A percentile compares a stretch with the other conserved stretches of the same genome.
Conservation (phyloP, 2,113 vertebrate genomes). For the Sula dactylatra region DNA sequence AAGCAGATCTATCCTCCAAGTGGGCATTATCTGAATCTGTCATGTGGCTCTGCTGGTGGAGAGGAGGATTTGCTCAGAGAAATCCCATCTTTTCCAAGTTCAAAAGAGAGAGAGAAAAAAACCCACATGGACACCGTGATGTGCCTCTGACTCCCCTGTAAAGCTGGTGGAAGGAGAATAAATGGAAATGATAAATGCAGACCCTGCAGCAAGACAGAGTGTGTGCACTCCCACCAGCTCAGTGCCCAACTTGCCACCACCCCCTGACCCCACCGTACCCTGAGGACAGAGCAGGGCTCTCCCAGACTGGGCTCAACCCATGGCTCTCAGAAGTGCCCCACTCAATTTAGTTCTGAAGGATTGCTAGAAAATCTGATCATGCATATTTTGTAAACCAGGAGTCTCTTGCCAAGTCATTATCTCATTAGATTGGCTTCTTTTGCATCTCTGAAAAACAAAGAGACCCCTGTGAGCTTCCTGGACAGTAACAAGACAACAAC, state of each 20-base stretch:
- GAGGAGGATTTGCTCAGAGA: not conserved
- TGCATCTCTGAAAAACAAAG: not conserved
- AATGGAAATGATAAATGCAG: not conserved
- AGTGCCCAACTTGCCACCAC: not conserved
- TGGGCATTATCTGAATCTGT: not conserved
- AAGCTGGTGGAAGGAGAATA: not conserved
- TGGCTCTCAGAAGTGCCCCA: not conserved
- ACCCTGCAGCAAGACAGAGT: not conserved
- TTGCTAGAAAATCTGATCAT: not conserved
- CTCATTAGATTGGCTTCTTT: not conserved
- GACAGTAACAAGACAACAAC: not conserved
- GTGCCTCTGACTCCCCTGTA: not conserved
- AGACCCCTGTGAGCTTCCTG: not conserved
- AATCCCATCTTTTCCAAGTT: not conserved
- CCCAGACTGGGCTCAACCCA: not conserved
- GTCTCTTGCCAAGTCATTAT: not conserved
- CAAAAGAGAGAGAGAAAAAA: not conserved
- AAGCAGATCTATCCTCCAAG: not conserved
- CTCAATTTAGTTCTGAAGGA: not conserved
- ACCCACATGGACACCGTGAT: accelerated
- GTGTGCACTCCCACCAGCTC: not conserved
- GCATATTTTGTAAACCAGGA: not conserved
- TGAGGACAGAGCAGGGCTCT: accelerated
- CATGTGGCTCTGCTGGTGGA: not conserved
- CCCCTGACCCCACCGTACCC: not conserved